Base-by-base conservation (phyloP, 1,140 invertebrate species). In the Lordiphosa mommai region DNA sequence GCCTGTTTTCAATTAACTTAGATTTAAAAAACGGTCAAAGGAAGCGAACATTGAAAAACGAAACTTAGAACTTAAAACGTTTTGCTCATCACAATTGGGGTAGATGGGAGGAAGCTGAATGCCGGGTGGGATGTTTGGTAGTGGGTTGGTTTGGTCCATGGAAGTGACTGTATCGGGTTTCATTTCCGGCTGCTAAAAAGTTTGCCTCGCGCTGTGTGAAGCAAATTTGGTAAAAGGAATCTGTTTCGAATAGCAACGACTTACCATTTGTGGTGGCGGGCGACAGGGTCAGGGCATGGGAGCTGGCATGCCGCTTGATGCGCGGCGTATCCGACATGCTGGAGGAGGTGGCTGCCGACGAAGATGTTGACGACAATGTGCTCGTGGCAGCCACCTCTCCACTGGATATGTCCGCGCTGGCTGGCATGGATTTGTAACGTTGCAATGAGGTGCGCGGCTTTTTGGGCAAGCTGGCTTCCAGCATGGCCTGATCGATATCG, bases 381-480 rank as follows among this genome's bases (percentile, higher is more conserved):
- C 29, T 37, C 33, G 38, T 23, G n/a, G 34, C 23, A 9, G 27
- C 37, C 14, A 10, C 55, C 12, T 57, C 36, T 9, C 64, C 60
- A 14, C 48, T 48, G 7, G 36, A 34, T n/a, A 34, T 8, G 14
- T 61, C 44, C 12, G 29, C 52, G 0, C 13, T 56, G 0, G 74
- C 66, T 3, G 86, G 86, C 86, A 88, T 85, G 0, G 86, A 88
- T 44, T 88, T 88, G 55, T 88, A 86, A 5, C 86, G 70, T 30
- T 85, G 86, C 33, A 88, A 41, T 3, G 82, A 69, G 6, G 37
- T 88, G 12, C 86, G 86, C 12, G 71, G 56, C 48, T 88, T 88
- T 3, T 86, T 88, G 13, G 72, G 43, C 23, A 80, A 58, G 0
- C 59, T 59, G 6, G 86, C 84, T 32, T 73, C 66, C 3, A 72